Conservation (phyloP, 2,888 invertebrate species). For the Coelopa pilipes region DNA sequence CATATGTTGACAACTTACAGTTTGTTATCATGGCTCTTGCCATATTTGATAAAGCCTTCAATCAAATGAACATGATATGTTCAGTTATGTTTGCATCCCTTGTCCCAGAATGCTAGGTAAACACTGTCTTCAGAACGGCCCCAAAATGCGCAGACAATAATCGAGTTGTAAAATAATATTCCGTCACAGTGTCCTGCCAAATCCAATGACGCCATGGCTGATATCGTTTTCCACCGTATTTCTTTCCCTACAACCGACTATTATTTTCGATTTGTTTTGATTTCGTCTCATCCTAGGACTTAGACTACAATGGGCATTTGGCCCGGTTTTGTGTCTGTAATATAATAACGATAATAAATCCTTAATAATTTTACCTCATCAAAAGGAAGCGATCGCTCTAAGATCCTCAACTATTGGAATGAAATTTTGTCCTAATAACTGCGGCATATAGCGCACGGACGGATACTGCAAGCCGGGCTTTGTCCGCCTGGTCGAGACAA, state of each 20-base stretch:
- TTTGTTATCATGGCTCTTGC: too few species aligned
- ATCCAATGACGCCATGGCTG: conserved; percentile 43
- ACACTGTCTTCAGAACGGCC: too few species aligned
- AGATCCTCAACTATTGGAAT: conserved; percentile 54
- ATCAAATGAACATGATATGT: too few species aligned
- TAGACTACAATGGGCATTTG: background rate
- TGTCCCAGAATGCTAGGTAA: too few species aligned
- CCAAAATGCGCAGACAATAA: conserved; percentile 53
- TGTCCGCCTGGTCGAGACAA: conserved; percentile 14
- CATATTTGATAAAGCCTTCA: too few species aligned
- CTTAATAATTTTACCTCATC: conserved; percentile 65
- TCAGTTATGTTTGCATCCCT: conserved; percentile 43
- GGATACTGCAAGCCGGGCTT: conserved; percentile 4
- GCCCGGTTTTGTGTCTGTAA: conserved; percentile 56
- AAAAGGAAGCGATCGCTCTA: conserved; percentile 56
- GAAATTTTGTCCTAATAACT: conserved; percentile 60
- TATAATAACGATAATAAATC: conserved; percentile 67
- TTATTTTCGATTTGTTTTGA: background rate
- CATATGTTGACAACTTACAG: too few species aligned
- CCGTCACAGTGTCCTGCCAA: conserved; percentile 40
- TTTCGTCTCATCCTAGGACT: background rate
- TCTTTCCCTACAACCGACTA: background rate
- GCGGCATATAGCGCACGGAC: conserved; percentile 24
- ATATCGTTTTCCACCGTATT: background rate
- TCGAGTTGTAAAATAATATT: conserved; percentile 67